Conservation (phyloP, 2,797 vertebrate genomes). For the Hoplostethus mediterraneus region DNA sequence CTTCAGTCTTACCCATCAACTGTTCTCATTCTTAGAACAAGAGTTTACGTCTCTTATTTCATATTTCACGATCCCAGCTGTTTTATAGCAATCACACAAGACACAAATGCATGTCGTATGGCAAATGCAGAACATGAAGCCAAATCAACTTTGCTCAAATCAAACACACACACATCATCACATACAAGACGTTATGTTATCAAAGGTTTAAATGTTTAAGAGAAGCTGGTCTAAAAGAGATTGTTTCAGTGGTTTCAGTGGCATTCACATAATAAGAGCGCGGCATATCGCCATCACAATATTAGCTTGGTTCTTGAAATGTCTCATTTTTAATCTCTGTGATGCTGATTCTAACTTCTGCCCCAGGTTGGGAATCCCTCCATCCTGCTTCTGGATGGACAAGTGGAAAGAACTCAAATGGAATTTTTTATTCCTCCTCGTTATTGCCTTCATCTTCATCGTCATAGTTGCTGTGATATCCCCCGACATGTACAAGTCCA, state of each 20-base stretch:
- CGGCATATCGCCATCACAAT: no score
- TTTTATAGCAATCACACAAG: no score
- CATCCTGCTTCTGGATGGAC: constrained; percentile 17
- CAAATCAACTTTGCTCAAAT: neutral
- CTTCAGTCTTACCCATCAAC: no score
- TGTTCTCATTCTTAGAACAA: no score
- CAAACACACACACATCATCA: neutral
- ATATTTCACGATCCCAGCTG: no score
- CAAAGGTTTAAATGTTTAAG: neutral
- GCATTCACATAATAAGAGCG: neutral
- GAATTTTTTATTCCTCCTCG: neutral
- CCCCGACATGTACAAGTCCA: fast-evolving
- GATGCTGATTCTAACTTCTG: neutral
- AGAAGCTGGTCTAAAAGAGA: no score
- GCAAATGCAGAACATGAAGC: neutral
- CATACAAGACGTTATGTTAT: neutral
- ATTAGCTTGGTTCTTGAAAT: no score
- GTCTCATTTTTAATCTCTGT: neutral
- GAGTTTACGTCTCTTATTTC: no score
- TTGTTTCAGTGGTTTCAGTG: neutral
- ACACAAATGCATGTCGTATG: no score
- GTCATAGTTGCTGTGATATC: fast-evolving
- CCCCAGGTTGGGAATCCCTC: constrained; percentile 13
- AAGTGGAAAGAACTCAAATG: fast-evolving
- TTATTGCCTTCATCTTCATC: neutral